Evolutionary conservation across 2,797 vertebrate genomes (phyloP), one percentile per base, ranked within the genome.

Genomic region (Danio choprae): DNA sequence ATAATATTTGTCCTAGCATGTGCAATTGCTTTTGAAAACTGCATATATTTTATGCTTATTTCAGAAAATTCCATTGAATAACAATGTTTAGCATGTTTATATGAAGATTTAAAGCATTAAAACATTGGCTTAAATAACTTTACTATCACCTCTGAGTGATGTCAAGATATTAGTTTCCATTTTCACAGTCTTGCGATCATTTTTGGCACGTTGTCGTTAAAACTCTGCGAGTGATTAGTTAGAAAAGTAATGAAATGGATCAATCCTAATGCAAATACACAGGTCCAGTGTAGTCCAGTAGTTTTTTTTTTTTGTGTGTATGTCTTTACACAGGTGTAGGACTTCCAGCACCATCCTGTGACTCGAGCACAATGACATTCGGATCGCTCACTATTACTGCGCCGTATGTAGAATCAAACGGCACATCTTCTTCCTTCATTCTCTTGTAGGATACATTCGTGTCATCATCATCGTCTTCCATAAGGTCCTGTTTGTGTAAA

Each of bases 361-460:
- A 91, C 82, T 97, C 95, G 90, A 95, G 74, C 85, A 87, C 89
- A 76, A 95, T 88, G 76, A 91, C 86, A 86, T 91, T 92, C 0
- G 90, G 93, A 84, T 95, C 94, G 1, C 94, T 95, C 0, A 88
- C 84, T 10, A 88, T 94, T 88, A 98, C 95, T 0, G 97, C 91
- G 15, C 97, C 97, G 0, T 99, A 99, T 0, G 95, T 95, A 0
- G 93, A 89, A 69, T 98, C 96, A 3, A 92, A 91, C 1, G 90
- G 91, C 75, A 90, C 85, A 59, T 98, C 96, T 68, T 99, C 96
- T 7, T 97, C 96, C 53, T 95, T 92, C 53, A 98, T 95, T 82
- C 96, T 95, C 82, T 95, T 96, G 73, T 99, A 99, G 2, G 95
- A 95, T 83, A 99, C 94, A 77, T 95, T 94, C 0, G 95, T 95